Evolutionary conservation across 2,888 invertebrate genomes (phyloP).

Genomic region (Athalia cordata): DNA sequence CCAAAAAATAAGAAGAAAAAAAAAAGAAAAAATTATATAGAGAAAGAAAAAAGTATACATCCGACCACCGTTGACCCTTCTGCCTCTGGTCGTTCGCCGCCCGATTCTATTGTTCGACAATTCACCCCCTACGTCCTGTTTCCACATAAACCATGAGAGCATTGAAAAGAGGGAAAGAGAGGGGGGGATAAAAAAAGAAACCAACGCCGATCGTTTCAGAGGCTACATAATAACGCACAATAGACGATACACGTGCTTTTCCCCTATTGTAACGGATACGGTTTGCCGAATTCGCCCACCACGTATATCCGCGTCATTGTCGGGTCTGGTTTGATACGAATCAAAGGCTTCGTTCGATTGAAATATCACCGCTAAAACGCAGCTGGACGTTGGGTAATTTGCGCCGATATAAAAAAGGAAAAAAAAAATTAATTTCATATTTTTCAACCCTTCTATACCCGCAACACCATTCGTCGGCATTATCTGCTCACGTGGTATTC

Average conservation of each 20-base stretch:
- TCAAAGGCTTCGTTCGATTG: slow-evolving; percentile 21
- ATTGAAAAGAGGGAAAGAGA: neutral
- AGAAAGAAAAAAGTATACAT: neutral
- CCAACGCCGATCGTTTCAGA: neutral
- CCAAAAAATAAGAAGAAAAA: neutral
- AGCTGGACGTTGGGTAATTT: neutral
- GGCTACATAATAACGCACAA: slow-evolving; percentile 12
- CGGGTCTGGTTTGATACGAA: neutral
- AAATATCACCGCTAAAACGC: slow-evolving; percentile 21
- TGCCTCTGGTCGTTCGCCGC: neutral
- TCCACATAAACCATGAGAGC: neutral
- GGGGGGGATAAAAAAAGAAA: neutral
- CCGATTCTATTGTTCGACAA: slow-evolving; percentile 24
- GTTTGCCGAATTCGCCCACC: slow-evolving; percentile 27
- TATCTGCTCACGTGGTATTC: neutral
- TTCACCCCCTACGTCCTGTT: slow-evolving; percentile 4
- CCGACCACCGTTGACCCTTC: slow-evolving; percentile 34
- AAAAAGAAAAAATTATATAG: neutral
- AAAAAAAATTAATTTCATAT: too few species aligned
- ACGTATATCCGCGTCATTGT: slow-evolving; percentile 32
- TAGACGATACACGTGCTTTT: slow-evolving; percentile 28
- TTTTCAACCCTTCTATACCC: too few species aligned
- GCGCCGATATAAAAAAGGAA: too few species aligned
- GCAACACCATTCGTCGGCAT: neutral
- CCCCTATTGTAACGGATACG: slow-evolving; percentile 38